These are phyloP conservation scores for Coelinius sp. DNA, from an alignment of 2,888 invertebrate species.

Conservation along the genomic window DNA sequence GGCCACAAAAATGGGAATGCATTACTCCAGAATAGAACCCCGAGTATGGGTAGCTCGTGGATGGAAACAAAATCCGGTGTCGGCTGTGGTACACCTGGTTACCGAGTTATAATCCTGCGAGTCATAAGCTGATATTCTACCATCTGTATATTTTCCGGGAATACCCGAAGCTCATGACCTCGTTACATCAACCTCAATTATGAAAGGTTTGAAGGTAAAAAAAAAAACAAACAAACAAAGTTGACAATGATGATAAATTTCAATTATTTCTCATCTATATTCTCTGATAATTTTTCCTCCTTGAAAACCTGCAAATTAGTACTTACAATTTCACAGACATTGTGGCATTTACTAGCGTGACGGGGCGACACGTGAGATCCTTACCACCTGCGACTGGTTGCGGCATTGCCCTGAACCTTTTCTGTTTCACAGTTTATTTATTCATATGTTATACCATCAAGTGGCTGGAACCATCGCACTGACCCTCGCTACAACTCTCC, in stretches of 20 bases:
- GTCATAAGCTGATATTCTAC: no score
- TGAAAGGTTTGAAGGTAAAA: no score
- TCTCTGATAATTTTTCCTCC: not conserved
- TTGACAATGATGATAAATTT: no score
- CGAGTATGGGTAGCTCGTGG: not conserved
- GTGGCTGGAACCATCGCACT: not conserved
- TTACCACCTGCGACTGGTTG: slow-evolving; percentile 45
- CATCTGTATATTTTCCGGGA: no score
- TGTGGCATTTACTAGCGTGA: slow-evolving; percentile 15
- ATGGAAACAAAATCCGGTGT: no score
- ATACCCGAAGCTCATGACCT: no score
- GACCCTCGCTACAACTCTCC: slow-evolving; percentile 31
- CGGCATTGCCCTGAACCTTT: slow-evolving; percentile 34
- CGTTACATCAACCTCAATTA: no score
- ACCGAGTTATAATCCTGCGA: no score
- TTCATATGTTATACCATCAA: slow-evolving; percentile 39
- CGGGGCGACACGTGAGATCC: slow-evolving; percentile 46
- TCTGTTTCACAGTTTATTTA: slow-evolving; percentile 44
- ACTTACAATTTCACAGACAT: not conserved
- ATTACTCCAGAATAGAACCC: not conserved
- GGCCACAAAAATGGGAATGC: not conserved
- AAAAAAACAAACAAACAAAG: no score
- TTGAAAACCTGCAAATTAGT: not conserved
- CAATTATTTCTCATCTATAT: no score
- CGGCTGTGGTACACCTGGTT: not conserved